Evolutionary conservation across 53 echinoderm and acorn worm species (phyloP).

Genomic region (Zoroaster sp.): DNA sequence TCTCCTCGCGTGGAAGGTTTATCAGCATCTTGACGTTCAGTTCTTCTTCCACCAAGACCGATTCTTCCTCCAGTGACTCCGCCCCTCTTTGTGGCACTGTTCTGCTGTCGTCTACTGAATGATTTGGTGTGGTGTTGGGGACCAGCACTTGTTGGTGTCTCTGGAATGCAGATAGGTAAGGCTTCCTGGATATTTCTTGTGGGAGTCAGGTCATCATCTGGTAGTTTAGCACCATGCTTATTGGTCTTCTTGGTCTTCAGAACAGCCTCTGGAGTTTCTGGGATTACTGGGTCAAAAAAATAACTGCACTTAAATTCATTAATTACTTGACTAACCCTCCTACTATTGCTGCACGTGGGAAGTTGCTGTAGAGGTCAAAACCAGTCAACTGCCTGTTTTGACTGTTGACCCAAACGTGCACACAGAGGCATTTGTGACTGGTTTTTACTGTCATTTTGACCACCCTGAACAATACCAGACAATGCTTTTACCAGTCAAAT

Average conservation of each 20-base stretch:
- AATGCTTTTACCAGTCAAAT: too few species aligned
- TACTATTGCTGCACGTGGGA: too few species aligned
- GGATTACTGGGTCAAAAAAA: constrained; percentile 48
- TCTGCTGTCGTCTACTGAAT: not conserved
- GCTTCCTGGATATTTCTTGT: not conserved
- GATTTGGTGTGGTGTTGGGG: not conserved
- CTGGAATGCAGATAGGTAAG: constrained; percentile 37
- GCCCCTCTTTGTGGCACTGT: not conserved
- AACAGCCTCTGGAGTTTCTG: constrained; percentile 68
- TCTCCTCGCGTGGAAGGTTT: not conserved
- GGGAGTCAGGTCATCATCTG: not conserved
- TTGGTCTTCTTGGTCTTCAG: not conserved
- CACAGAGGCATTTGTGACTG: too few species aligned
- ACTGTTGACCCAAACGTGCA: too few species aligned
- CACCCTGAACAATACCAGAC: too few species aligned
- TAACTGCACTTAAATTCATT: not conserved
- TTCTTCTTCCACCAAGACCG: not conserved
- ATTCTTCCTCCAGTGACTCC: not conserved
- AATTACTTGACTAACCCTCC: too few species aligned
- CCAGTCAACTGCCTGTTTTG: too few species aligned
- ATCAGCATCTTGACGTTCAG: not conserved
- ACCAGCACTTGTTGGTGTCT: constrained; percentile 49
- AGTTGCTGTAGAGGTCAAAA: too few species aligned
- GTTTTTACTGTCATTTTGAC: too few species aligned
- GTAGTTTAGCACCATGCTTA: not conserved